A percentile compares a stretch with the other conserved stretches of the same genome.
Conservation (phyloP, 2,113 vertebrate species). For the Pachyramphus minor region DNA sequence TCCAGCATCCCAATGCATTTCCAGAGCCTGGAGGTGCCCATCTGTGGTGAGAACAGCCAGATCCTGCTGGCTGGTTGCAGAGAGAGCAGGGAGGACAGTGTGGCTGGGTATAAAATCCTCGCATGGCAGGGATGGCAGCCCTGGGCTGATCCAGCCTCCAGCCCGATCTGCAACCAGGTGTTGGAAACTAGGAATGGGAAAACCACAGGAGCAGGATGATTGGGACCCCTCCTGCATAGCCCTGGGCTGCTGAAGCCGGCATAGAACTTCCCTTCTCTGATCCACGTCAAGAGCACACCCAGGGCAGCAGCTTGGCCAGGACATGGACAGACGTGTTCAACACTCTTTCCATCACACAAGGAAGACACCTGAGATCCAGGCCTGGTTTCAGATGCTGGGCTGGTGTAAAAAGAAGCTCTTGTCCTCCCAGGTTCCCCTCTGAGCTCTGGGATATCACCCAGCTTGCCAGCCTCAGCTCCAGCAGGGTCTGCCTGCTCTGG, state of each 20-base stretch:
- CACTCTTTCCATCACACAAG: neutral
- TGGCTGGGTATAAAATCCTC: neutral
- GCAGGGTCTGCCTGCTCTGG: neutral
- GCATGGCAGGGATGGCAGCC: rapidly evolving
- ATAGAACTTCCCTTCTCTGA: neutral
- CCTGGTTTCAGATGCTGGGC: neutral
- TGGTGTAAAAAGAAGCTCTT: neutral
- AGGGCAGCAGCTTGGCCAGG: neutral
- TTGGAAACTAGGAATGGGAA: neutral
- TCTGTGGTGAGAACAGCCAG: neutral
- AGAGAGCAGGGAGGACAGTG: neutral
- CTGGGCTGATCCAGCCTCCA: neutral
- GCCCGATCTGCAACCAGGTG: neutral
- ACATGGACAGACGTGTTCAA: neutral
- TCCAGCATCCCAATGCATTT: neutral
- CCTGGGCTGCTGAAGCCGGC: neutral
- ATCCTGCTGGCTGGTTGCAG: neutral
- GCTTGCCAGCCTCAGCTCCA: neutral
- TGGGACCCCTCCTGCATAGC: neutral
- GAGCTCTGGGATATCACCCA: neutral
- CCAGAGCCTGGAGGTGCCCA: neutral
- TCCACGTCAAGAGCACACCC: neutral
- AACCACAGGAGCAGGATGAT: rapidly evolving
- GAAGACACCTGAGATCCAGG: neutral
- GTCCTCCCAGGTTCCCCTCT: neutral